These are phyloP conservation scores for Sabellastarte sp. DNA, from an alignment of 2,888 invertebrate genomes.

Conservation along the genomic window DNA sequence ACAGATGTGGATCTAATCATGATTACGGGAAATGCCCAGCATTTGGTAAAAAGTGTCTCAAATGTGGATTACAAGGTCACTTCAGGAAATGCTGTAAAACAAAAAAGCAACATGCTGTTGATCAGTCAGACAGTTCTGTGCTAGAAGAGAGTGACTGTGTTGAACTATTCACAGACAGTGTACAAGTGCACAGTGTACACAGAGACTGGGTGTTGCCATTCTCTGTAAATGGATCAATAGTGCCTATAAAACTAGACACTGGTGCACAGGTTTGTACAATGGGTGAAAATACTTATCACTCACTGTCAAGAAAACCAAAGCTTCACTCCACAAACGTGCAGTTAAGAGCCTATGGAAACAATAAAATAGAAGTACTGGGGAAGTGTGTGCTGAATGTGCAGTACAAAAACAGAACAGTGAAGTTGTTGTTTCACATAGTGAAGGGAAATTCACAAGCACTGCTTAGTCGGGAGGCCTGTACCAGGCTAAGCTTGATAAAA, in stretches of 20 bases:
- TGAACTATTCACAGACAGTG: not conserved
- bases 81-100: not conserved
- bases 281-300: not conserved
- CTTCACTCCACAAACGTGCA: not conserved
- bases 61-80: not conserved
- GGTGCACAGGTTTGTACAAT: constrained; percentile 10
- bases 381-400: not conserved
- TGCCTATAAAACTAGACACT: constrained; percentile 9
- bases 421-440: not conserved
- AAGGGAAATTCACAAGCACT: not conserved
- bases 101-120: not conserved
- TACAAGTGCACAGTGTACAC: not conserved
- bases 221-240: not conserved
- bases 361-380: not conserved
- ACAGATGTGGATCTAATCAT: not conserved
- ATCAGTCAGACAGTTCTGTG: not conserved
- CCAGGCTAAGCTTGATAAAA: not conserved
- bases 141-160: not conserved
- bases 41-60: not conserved
- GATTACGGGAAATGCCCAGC: not conserved
- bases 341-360: not conserved
- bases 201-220: constrained; percentile 1
- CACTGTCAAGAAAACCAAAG: not conserved
- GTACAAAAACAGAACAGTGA: not conserved
- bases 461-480: not conserved